phyloP scores from a whole-genome alignment of 2,888 invertebrate genomes.

The Plebejus argus region DNA sequence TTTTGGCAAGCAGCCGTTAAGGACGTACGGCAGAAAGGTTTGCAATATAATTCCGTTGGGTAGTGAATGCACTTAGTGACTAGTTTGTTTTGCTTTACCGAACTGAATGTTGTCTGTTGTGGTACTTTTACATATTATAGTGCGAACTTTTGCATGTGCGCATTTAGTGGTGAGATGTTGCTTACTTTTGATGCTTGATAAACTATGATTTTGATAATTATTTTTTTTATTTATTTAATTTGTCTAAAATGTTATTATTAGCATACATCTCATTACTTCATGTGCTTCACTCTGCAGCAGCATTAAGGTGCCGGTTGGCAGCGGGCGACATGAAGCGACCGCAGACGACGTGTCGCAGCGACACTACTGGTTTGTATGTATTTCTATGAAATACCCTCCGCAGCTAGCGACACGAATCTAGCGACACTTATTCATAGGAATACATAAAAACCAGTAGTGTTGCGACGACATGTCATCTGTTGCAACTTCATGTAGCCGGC shows the following conservation, averaged over 20 bases:
- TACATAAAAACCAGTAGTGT: too few species aligned
- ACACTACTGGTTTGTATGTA: too few species aligned
- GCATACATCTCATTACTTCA: conserved; percentile 25
- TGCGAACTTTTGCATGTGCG: conserved; percentile 47
- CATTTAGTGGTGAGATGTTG: conserved; percentile 39
- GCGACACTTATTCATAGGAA: too few species aligned
- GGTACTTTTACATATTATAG: conserved; percentile 43
- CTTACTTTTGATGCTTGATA: background rate
- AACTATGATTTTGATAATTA: too few species aligned
- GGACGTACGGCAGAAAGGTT: conserved; percentile 76
- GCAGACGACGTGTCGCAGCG: too few species aligned
- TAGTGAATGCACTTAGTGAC: conserved; percentile 49
- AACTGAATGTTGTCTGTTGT: conserved; percentile 41
- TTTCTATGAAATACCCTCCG: too few species aligned
- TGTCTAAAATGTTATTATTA: background rate
- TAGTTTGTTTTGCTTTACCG: conserved; percentile 44
- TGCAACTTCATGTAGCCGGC: too few species aligned
- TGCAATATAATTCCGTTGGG: conserved; percentile 49
- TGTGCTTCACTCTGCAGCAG: background rate
- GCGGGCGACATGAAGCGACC: too few species aligned
- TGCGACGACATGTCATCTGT: too few species aligned
- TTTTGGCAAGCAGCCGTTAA: conserved; percentile 77
- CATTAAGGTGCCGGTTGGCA: background rate
- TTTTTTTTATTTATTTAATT: too few species aligned
- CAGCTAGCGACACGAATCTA: too few species aligned